Conservation (phyloP, 2,888 invertebrate genomes). For the Cabera pusaria region DNA sequence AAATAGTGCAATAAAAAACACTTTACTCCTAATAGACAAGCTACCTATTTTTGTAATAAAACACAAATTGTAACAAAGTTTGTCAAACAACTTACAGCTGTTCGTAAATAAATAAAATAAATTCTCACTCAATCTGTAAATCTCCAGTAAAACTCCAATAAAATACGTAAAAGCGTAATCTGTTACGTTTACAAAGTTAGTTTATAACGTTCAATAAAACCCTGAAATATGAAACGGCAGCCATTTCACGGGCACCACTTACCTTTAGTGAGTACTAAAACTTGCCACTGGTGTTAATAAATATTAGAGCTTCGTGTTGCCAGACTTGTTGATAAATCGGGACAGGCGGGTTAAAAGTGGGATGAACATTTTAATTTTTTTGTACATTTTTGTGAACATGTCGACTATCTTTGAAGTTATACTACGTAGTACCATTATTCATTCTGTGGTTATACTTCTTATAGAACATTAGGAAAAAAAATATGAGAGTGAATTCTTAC, state of each 20-base stretch:
- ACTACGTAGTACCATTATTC: too few species aligned
- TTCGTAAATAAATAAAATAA: not conserved
- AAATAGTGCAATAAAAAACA: too few species aligned
- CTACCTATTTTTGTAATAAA: too few species aligned
- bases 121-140: slow-evolving; percentile 1
- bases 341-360: not conserved
- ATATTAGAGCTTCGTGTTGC: slow-evolving; percentile 7
- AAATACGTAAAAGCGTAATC: slow-evolving; percentile 1
- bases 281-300: slow-evolving; percentile 17
- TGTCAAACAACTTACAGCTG: too few species aligned
- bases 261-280: slow-evolving; percentile 20
- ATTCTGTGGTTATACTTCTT: too few species aligned
- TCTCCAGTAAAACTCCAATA: not conserved
- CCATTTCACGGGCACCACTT: slow-evolving; percentile 12
- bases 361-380: too few species aligned
- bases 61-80: too few species aligned
- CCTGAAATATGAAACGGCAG: slow-evolving; percentile 16
- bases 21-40: too few species aligned
- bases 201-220: slow-evolving; percentile 11
- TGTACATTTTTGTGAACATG: too few species aligned
- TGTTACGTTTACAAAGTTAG: slow-evolving; percentile 11
- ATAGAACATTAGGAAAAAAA: too few species aligned
- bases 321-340: not conserved
- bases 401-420: too few species aligned
- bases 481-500: too few species aligned